Evolutionary conservation across 2,113 vertebrate genomes (phyloP), one percentile per base, ranked within the genome.

Genomic region (Hemibagrus wyckioides): DNA sequence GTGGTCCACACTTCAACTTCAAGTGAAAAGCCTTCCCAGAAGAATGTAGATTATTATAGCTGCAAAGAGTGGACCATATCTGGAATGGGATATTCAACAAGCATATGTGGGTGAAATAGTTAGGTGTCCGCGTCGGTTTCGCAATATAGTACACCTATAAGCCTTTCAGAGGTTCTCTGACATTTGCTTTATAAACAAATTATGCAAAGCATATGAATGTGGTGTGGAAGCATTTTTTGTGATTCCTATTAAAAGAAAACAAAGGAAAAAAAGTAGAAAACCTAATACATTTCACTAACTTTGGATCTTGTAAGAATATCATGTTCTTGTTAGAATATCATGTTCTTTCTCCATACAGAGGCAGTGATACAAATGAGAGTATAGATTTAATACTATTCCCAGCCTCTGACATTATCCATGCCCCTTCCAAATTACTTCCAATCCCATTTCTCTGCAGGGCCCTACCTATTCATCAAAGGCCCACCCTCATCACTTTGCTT

Each of bases 391-490:
- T 84, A 77, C 7, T 28, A 85, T 69, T 77, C 4, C 19, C 67
- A 65, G 79, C 33, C 13, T 50, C n/a, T 25, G 41, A 48, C 57
- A 44, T 75, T 77, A 76, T 48, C 33, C 69, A 83, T 76, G 44
- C n/a, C 30, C 23, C 67, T 63, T 86, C 69, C 63, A 79, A 65
- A 52, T 81, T 81, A n/a, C 23, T 36, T 21, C 28, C 75, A 86
- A 52, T 80, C 44, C 19, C 4, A 80, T 57, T 36, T 81, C 75
- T 87, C 36, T 59, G 57, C 50, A 69, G 52, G 30, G 90, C 87
- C 81, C 77, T 77, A 86, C 81, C 82, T 71, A 39, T 91, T 89
- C 44, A 85, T 76, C 77, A 28, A 86, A 59, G 63, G 75, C 79
- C 86, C 54, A 56, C 0, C 63, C 80, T 56, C 54, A 85, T 71